These are phyloP conservation scores for Pachyrhynchus sulphureomaculatus DNA, from an alignment of 1,140 invertebrate species.

Conservation along the genomic window DNA sequence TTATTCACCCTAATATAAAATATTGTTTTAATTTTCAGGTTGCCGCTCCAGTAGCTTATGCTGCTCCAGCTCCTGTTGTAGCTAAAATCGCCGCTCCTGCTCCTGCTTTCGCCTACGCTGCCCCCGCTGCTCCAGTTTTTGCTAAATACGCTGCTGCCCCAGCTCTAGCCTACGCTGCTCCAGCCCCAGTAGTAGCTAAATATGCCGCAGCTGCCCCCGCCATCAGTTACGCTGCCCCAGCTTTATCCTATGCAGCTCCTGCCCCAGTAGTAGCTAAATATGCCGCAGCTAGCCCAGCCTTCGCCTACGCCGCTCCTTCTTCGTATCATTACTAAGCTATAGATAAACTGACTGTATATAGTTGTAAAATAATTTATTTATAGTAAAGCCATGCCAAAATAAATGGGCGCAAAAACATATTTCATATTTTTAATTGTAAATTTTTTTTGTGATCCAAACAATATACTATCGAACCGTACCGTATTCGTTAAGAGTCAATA, in stretches of 20 bases:
- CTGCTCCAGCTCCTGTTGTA: constrained; percentile 44
- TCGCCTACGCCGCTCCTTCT: constrained; percentile 36
- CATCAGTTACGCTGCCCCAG: constrained; percentile 18
- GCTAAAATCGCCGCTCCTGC: constrained; percentile 26
- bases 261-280: constrained; percentile 36
- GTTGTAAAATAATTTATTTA: constrained; percentile 3
- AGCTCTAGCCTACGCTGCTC: not conserved
- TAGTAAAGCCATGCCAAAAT: not conserved
- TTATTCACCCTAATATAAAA: too few species aligned
- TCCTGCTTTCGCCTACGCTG: constrained; percentile 23
- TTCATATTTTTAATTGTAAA: too few species aligned
- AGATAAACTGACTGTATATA: constrained; percentile 2
- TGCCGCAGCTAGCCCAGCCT: constrained; percentile 17
- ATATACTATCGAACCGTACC: too few species aligned
- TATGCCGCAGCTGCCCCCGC: constrained; percentile 20
- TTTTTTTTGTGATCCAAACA: too few species aligned
- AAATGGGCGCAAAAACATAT: not conserved
- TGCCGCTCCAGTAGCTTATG: constrained; percentile 19
- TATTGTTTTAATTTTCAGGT: not conserved
- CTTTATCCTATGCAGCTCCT: not conserved
- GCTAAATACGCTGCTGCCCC: too few species aligned
- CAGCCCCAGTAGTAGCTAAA: constrained; percentile 43
- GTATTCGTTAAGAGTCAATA: too few species aligned
- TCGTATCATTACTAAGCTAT: constrained; percentile 6
- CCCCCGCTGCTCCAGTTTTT: constrained; percentile 28